Base-by-base conservation (phyloP, 2,888 invertebrate species). In the Tetrapedia diversipes region DNA sequence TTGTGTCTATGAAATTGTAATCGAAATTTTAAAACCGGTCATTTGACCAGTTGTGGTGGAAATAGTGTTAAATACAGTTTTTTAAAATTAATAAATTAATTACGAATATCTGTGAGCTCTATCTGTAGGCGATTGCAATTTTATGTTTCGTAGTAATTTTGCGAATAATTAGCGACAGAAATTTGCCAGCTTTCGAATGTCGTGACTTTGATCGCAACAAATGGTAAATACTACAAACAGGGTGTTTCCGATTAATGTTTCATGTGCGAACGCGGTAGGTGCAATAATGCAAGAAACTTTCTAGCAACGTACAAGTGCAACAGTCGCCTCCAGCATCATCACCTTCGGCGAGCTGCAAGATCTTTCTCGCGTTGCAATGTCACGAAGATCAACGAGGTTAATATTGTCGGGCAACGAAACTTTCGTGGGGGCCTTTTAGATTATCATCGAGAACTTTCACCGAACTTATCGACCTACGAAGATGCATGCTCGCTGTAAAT, bases 381-480 rank as follows among this genome's bases (percentile, higher is more conserved):
- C 45, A 37, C 29, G 22, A 39, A n/a, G 22, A 37, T 37, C 39
- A 29, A n/a, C 41, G 11, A 1, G 16, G 1, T 53, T 61, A 56
- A 54, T 39, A 10, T 39, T n/a, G 24, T 24, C 22, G 10, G 10
- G 22, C 22, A 39, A 53, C 27, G 24, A 37, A 66, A 66, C n/a
- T 59, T 53, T 37, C 51, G 7, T 49, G 34, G 8, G 24, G 19
- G 27, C 11, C 49, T 37, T n/a, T n/a, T 66, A 59, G 67, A 71
- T 66, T 53, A 71, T 71, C 51, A 45, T 51, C 51, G 57, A 11
- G 16, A 43, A 71, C 71, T 71, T 71, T 71, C 71, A 71, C 57
- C 57, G 16, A 19, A 10, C n/a, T 66, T 51, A 59, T 71, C 67
- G 51, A 29, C 2, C 34, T 32, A 34, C 8, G 27, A 34, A 34